Evolutionary conservation across 2,888 invertebrate species (phyloP).

Genomic region (Ennomos fuscantarius): DNA sequence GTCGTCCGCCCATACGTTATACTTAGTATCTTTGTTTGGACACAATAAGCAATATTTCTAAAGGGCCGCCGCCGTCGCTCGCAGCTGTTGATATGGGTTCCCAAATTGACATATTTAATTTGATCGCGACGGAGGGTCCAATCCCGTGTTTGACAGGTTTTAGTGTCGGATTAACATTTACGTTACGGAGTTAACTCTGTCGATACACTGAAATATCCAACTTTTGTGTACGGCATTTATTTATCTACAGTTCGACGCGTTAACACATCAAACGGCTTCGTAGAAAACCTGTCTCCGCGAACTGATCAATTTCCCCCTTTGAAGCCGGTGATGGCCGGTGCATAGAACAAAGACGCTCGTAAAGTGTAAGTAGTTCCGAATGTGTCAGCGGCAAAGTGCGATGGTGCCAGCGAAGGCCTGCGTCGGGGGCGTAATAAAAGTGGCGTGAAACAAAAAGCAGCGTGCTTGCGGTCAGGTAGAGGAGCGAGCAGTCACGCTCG

Average conservation of each 20-base stretch:
- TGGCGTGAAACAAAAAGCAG: constrained; percentile 79
- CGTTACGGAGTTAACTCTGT: constrained; percentile 74
- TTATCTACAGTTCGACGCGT: constrained; percentile 52
- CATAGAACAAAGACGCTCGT: constrained; percentile 74
- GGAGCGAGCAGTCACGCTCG: constrained; percentile 39
- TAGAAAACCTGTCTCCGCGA: constrained; percentile 51
- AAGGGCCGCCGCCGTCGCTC: constrained; percentile 80
- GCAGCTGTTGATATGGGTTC: constrained; percentile 85
- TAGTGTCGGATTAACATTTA: constrained; percentile 83
- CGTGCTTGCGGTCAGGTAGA: constrained; percentile 56
- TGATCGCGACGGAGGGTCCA: constrained; percentile 81
- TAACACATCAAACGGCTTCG: constrained; percentile 74
- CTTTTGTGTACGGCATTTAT: constrained; percentile 49
- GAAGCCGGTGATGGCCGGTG: constrained; percentile 53
- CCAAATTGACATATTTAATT: constrained; percentile 86
- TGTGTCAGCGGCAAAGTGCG: constrained; percentile 77
- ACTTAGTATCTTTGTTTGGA: constrained; percentile 86
- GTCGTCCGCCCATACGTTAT: constrained; percentile 85
- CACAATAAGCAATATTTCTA: constrained; percentile 86
- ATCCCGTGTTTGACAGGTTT: constrained; percentile 81
- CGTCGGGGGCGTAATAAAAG: constrained; percentile 80
- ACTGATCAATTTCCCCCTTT: constrained; percentile 78
- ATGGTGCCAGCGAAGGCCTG: constrained; percentile 65
- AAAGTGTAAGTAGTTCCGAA: constrained; percentile 78
- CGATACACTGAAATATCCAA: constrained; percentile 65